These are phyloP conservation scores for Gastrophysa polygoni DNA, from an alignment of 2,888 invertebrate genomes.

Conservation along the genomic window DNA sequence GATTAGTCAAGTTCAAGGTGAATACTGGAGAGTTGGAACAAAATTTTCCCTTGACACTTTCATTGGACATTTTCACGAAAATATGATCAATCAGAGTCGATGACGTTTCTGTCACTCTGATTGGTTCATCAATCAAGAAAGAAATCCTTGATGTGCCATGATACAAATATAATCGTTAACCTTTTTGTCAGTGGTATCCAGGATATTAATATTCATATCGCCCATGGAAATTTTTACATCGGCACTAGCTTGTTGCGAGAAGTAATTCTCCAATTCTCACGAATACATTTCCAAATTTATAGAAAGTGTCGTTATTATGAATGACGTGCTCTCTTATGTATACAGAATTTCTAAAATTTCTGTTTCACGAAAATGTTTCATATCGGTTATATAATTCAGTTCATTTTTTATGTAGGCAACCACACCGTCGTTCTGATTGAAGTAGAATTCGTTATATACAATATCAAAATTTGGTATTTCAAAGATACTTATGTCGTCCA, in stretches of 20 bases:
- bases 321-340: neutral
- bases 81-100: neutral
- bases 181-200: neutral
- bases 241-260: neutral
- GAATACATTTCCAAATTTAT: neutral
- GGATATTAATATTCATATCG: neutral
- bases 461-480: neutral
- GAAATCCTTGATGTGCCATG: constrained; percentile 4
- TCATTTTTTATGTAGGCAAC: neutral
- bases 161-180: constrained; percentile 8
- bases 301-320: neutral
- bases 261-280: neutral
- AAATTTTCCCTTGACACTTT: neutral
- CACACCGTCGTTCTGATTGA: constrained; percentile 6
- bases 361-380: constrained; percentile 8
- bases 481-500: constrained; percentile 4
- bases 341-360: constrained; percentile 4
- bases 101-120: constrained; percentile 1
- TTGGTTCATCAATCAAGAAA: constrained; percentile 5
- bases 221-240: constrained; percentile 3
- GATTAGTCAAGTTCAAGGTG: constrained; percentile 3
- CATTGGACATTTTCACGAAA: constrained; percentile 7
- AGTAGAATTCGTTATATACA: constrained; percentile 2
- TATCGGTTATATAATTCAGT: neutral
- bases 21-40: neutral